Evolutionary conservation across 2,797 vertebrate species (phyloP), one percentile per base, ranked within the genome.

Genomic region (Sylvilagus floridanus): DNA sequence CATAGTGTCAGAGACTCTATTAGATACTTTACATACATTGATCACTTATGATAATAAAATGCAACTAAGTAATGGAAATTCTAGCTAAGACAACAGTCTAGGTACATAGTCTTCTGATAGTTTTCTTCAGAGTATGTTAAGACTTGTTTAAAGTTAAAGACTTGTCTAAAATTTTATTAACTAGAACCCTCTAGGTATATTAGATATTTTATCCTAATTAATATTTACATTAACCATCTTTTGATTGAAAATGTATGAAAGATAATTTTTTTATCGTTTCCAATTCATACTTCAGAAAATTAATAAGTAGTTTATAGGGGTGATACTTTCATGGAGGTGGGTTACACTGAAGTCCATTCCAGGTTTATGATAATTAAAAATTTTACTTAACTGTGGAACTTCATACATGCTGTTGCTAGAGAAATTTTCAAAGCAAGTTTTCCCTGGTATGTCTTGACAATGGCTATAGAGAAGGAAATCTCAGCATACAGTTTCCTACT

Each of bases 371-470:
- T 72, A 12, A 71, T 87, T 32, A 78, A 32, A 69, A 85, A 69
- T 93, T 94, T 94, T 75, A 84, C 47, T 83, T 92, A 76, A 81
- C 68, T 32, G 42, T 32, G 68, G 42, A 89, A 90, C 16, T n/a
- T 95, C 22, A 79, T 2, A 81, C 21, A 32, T 54, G 75, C 24
- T 60, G 13, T 75, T 30, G 42, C 19, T 37, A 93, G 73, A 86
- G 32, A 87, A 71, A 66, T 63, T 76, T 92, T 90, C 78, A 91
- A 90, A 95, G 50, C 47, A 52, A 69, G 54, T 72, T 93, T 95
- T 66, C 89, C 24, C 24, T 37, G 22, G 68, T 30, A 94, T 65
- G 32, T 66, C 54, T 14, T 10, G 62, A 50, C 26, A 65, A 16
- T 90, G 42, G 28, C 82, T 17, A 87, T 37, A 54, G 30, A 78